Evolutionary conservation across 1,140 invertebrate species (phyloP).

Genomic region (Philopotamus ludificatus): DNA sequence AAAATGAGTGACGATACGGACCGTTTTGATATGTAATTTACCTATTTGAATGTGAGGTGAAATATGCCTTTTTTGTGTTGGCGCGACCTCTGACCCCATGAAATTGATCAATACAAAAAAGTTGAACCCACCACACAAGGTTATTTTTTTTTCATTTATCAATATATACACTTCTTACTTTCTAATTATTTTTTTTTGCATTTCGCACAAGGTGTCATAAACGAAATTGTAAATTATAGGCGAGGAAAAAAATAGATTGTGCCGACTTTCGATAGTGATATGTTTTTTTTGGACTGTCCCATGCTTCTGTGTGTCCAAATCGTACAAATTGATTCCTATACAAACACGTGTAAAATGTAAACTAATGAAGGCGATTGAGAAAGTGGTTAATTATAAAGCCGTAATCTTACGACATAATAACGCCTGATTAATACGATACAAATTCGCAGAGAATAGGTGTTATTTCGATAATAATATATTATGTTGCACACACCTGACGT

Average conservation of each 20-base stretch:
- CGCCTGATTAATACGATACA: too few relatives aligned
- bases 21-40: background rate
- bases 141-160: conserved; percentile 11
- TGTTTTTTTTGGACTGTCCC: too few relatives aligned
- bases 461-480: too few relatives aligned
- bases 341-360: too few relatives aligned
- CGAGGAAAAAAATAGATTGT: background rate
- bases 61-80: conserved; percentile 13
- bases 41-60: conserved; percentile 5
- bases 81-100: conserved; percentile 9
- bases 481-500: too few relatives aligned
- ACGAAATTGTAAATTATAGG: conserved; percentile 10
- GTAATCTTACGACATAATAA: too few relatives aligned
- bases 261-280: background rate
- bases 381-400: too few relatives aligned
- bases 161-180: conserved; percentile 13
- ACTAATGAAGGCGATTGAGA: too few relatives aligned
- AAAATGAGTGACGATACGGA: conserved; percentile 6
- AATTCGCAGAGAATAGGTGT: too few relatives aligned
- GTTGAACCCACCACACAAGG: conserved; percentile 2
- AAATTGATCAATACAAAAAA: conserved; percentile 25
- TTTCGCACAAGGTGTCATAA: conserved; percentile 1
- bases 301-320: too few relatives aligned
- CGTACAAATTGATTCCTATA: too few relatives aligned
- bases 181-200: conserved; percentile 20